phyloP scores from a whole-genome alignment of 1,140 invertebrate genomes.

The Drosophila rufa region DNA sequence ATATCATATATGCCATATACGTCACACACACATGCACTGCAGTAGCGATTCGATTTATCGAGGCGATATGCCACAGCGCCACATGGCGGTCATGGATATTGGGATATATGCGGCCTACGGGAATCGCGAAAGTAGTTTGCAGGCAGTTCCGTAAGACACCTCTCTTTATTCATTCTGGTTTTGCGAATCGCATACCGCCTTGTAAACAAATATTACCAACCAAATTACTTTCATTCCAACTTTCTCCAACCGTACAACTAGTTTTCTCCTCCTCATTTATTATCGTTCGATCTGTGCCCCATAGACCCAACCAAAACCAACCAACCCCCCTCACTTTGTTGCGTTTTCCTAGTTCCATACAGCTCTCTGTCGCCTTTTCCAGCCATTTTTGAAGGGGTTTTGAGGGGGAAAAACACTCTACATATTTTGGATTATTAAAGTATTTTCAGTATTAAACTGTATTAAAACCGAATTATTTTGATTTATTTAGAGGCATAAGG shows the following conservation, averaged over 20 bases:
- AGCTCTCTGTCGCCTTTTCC: constrained; percentile 20
- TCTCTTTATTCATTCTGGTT: constrained; percentile 35
- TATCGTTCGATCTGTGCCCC: constrained; percentile 32
- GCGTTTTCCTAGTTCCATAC: neutral
- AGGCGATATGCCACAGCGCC: constrained; percentile 87
- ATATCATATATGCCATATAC: constrained; percentile 32
- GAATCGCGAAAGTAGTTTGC: constrained; percentile 65
- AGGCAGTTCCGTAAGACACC: constrained; percentile 67
- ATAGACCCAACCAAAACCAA: neutral
- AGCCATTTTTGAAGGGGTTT: neutral
- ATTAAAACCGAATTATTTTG: too few species aligned
- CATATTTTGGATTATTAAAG: too few species aligned
- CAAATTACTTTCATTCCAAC: constrained; percentile 19
- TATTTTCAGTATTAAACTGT: too few species aligned
- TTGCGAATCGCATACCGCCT: constrained; percentile 31
- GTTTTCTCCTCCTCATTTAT: constrained; percentile 18
- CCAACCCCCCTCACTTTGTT: constrained; percentile 3
- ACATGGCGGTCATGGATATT: constrained; percentile 66
- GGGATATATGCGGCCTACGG: constrained; percentile 64
- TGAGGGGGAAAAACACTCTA: too few species aligned
- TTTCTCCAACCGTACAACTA: constrained; percentile 23
- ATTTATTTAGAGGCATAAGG: too few species aligned
- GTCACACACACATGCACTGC: constrained; percentile 51
- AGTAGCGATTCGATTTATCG: constrained; percentile 86
- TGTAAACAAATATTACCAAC: constrained; percentile 25